Percentiles rank a stretch among this genome's conserved stretches.
phyloP scores from a whole-genome alignment of 1,140 invertebrate species.

The Choristoneura fumiferana region DNA sequence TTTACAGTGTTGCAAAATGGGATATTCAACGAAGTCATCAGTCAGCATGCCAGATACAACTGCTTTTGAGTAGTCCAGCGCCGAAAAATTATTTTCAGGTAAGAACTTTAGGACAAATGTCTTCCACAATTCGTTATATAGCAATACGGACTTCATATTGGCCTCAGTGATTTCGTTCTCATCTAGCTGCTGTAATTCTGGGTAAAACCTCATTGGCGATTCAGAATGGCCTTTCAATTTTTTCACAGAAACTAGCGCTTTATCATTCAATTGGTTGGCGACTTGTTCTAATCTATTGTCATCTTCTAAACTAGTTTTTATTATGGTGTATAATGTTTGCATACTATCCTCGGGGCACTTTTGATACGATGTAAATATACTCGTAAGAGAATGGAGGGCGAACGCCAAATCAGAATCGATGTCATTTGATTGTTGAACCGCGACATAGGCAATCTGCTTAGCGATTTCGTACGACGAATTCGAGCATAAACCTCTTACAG shows the following conservation, averaged over 20 bases:
- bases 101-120: slow-evolving; percentile 26
- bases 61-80: slow-evolving; percentile 62
- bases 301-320: slow-evolving; percentile 33
- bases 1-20: slow-evolving; percentile 72
- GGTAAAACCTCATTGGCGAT: slow-evolving; percentile 45
- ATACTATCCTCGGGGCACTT: slow-evolving; percentile 39
- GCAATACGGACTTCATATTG: slow-evolving; percentile 44
- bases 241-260: slow-evolving; percentile 25
- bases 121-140: slow-evolving; percentile 54
- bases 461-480: slow-evolving; percentile 47
- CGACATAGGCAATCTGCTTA: slow-evolving; percentile 48
- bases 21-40: slow-evolving; percentile 73
- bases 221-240: slow-evolving; percentile 22
- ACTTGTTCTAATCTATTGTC: slow-evolving; percentile 23
- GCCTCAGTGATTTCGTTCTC: slow-evolving; percentile 24
- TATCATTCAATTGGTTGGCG: slow-evolving; percentile 34
- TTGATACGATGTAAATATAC: slow-evolving; percentile 43
- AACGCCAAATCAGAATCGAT: slow-evolving; percentile 21
- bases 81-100: slow-evolving; percentile 40
- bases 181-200: slow-evolving; percentile 42
- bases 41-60: slow-evolving; percentile 52
- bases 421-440: slow-evolving; percentile 33
- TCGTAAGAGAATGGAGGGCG: slow-evolving; percentile 31
- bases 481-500: slow-evolving; percentile 52
- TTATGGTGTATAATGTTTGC: slow-evolving; percentile 27